Conservation (phyloP, 2,888 invertebrate genomes). For the Sicus ferrugineus region DNA sequence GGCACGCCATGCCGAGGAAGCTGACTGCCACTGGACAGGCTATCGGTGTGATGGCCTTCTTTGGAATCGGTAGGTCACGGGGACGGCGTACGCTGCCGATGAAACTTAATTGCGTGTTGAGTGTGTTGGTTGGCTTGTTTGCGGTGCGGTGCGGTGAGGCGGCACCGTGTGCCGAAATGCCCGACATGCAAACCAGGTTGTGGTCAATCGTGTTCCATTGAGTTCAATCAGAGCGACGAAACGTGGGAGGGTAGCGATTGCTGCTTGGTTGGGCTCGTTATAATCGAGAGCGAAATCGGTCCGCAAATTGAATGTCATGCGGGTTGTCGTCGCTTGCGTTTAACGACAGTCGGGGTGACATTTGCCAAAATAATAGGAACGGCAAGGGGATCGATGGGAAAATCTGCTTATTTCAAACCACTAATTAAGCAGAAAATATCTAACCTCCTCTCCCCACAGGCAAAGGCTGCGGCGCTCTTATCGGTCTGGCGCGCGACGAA, state of each 20-base stretch:
- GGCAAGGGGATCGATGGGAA: not conserved
- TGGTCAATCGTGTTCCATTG: constrained; percentile 7
- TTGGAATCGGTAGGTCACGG: constrained; percentile 71
- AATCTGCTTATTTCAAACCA: too few relatives aligned
- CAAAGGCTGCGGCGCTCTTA: constrained; percentile 75
- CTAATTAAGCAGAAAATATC: too few relatives aligned
- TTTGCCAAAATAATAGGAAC: too few relatives aligned
- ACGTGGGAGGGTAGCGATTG: too few relatives aligned
- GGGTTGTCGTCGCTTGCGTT: not conserved
- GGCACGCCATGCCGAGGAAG: constrained; percentile 81
- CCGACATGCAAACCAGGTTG: constrained; percentile 6
- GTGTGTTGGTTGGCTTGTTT: not conserved
- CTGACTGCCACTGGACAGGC: constrained; percentile 82
- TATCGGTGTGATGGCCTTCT: constrained; percentile 79
- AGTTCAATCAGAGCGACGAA: too few relatives aligned
- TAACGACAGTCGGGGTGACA: not conserved
- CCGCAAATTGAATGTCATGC: not conserved
- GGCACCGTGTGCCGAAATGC: constrained; percentile 6
- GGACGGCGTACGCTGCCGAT: not conserved
- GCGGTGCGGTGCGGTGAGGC: too few relatives aligned
- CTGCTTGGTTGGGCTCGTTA: too few relatives aligned
- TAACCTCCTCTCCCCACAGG: constrained; percentile 67
- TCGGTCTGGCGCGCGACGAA: constrained; percentile 67
- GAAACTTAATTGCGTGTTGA: not conserved
- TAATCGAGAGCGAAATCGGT: not conserved